Percentiles rank a stretch among this genome's conserved stretches.
Conservation (phyloP, 2,888 invertebrate genomes). For the Zhuqinia jingwanae region DNA sequence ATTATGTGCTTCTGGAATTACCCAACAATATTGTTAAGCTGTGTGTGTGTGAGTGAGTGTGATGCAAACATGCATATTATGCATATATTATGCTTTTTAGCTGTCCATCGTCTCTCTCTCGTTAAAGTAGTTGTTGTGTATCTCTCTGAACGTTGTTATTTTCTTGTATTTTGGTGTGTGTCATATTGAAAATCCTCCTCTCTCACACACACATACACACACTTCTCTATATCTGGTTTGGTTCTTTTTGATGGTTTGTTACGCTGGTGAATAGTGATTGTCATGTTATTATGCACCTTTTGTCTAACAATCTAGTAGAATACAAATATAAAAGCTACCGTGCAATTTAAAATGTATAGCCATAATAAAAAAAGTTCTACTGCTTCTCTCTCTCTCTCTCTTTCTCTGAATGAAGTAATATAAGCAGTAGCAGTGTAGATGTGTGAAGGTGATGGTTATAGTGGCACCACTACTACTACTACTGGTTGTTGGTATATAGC, state of each 20-base stretch:
- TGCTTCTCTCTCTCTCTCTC: neutral
- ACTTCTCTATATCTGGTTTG: no score
- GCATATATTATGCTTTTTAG: neutral
- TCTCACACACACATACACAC: neutral
- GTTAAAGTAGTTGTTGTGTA: no score
- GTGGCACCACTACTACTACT: neutral
- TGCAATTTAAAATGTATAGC: neutral
- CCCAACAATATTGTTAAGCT: conserved; percentile 43
- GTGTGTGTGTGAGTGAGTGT: no score
- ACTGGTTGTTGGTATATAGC: no score
- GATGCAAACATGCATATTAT: conserved; percentile 47
- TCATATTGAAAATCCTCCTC: conserved; percentile 28
- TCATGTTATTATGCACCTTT: conserved; percentile 35
- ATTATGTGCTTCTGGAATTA: conserved; percentile 56
- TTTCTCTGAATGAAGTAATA: conserved; percentile 28
- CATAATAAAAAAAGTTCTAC: no score
- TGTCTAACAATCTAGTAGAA: conserved; percentile 23
- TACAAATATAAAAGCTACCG: neutral
- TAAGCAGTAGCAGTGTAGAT: neutral
- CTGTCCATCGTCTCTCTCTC: neutral
- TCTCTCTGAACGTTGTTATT: no score
- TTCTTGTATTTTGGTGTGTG: neutral
- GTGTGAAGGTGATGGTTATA: neutral
- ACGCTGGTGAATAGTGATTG: no score
- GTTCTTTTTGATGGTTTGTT: no score